Conservation (phyloP, 2,888 invertebrate genomes). For the Drosophila dives region DNA sequence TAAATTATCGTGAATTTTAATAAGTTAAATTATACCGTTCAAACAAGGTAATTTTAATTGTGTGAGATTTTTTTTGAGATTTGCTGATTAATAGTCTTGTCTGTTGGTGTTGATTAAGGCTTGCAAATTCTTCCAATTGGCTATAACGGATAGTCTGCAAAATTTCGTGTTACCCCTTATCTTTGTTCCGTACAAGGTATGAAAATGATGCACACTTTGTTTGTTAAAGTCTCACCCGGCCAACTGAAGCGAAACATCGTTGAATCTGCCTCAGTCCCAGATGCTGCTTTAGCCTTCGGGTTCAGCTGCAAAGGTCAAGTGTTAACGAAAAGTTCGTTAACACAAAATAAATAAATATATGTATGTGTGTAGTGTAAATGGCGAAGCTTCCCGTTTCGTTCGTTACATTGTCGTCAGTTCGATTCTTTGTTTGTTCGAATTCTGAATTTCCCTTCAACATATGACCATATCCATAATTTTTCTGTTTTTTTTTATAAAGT, state of each 20-base stretch:
- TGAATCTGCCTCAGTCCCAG: slow-evolving; percentile 33
- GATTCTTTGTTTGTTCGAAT: slow-evolving; percentile 20
- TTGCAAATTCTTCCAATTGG: background rate
- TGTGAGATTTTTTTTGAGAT: background rate
- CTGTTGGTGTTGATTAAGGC: background rate
- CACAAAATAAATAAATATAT: slow-evolving; percentile 42
- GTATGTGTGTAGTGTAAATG: slow-evolving; percentile 17
- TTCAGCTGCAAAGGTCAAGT: slow-evolving; percentile 56
- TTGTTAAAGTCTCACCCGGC: slow-evolving; percentile 14
- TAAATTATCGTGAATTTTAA: background rate
- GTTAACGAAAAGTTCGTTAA: slow-evolving; percentile 66
- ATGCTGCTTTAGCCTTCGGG: slow-evolving; percentile 32
- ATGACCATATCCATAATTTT: slow-evolving; percentile 18
- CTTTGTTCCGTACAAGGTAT: background rate
- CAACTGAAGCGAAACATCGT: slow-evolving; percentile 37
- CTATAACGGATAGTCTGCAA: background rate
- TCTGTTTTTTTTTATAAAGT: background rate
- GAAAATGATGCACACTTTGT: slow-evolving; percentile 19
- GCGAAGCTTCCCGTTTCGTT: slow-evolving; percentile 50
- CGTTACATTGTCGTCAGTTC: slow-evolving; percentile 6
- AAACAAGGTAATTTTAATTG: background rate
- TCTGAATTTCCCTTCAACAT: slow-evolving; percentile 4
- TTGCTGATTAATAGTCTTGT: background rate
- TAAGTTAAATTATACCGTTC: background rate
- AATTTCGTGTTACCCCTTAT: background rate